Evolutionary conservation across 1,140 invertebrate genomes (phyloP).

Genomic region (Acyrthosiphon pisum): DNA sequence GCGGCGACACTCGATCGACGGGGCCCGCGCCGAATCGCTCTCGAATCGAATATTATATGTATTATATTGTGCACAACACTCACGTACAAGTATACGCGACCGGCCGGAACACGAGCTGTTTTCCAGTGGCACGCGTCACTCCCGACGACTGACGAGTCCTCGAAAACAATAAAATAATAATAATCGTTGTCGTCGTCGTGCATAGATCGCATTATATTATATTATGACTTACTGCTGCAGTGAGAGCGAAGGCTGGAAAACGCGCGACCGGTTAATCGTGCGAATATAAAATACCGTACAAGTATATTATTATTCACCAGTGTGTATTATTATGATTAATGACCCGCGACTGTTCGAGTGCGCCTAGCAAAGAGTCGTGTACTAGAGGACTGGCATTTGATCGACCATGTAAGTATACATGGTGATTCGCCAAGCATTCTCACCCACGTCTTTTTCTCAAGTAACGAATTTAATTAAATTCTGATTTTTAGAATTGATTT

Average conservation of each 20-base stretch:
- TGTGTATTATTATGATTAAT: neutral
- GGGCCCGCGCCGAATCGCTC: neutral
- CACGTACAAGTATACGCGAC: neutral
- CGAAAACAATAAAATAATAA: neutral
- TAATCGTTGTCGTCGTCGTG: neutral
- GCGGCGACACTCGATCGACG: neutral
- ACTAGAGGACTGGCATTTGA: neutral
- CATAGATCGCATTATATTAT: neutral
- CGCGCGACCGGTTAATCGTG: neutral
- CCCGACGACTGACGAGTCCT: neutral
- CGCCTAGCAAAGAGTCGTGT: neutral
- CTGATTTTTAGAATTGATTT: neutral
- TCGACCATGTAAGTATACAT: neutral
- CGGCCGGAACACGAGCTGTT: neutral
- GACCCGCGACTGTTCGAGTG: neutral
- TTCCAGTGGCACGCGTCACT: neutral
- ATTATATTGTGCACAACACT: neutral
- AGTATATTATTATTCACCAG: neutral
- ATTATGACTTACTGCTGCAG: no score
- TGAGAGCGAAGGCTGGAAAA: neutral
- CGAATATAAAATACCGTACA: neutral
- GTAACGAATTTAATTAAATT: neutral
- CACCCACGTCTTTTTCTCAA: neutral
- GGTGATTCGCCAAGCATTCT: neutral
- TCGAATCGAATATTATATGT: neutral